These are phyloP conservation scores for Lagopus muta DNA, from an alignment of 2,113 vertebrate species.

Conservation along the genomic window DNA sequence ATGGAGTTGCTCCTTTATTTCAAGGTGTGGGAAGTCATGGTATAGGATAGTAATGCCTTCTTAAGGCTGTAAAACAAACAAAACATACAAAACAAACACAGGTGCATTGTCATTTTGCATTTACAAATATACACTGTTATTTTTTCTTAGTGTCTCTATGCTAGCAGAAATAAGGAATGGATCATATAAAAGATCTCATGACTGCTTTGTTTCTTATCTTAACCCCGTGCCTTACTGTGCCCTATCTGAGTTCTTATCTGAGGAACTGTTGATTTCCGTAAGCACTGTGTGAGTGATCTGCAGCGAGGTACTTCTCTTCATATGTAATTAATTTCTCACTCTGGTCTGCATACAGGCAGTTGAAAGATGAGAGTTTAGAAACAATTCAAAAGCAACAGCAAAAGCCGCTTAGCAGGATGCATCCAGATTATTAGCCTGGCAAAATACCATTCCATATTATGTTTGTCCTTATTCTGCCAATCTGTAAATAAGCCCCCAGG, in stretches of 20 bases:
- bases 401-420: background rate
- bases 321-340: background rate
- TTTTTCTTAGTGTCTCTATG: background rate
- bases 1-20: background rate
- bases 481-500: background rate
- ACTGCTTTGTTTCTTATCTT: constrained; percentile 9
- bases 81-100: background rate
- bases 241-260: background rate
- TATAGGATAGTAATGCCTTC: background rate
- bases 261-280: background rate
- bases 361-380: background rate
- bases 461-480: background rate
- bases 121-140: background rate
- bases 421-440: background rate
- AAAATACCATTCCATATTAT: background rate
- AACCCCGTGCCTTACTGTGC: background rate
- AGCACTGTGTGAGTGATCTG: background rate
- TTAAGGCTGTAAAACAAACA: background rate
- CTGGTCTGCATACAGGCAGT: background rate
- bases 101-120: background rate
- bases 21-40: background rate
- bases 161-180: background rate
- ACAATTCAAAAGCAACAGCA: background rate
- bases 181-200: background rate
- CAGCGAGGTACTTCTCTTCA: background rate